Percentiles rank a stretch among this genome's conserved stretches.
These are phyloP conservation scores for Rhea pennata DNA, from an alignment of 2,113 vertebrate species.

Conservation along the genomic window DNA sequence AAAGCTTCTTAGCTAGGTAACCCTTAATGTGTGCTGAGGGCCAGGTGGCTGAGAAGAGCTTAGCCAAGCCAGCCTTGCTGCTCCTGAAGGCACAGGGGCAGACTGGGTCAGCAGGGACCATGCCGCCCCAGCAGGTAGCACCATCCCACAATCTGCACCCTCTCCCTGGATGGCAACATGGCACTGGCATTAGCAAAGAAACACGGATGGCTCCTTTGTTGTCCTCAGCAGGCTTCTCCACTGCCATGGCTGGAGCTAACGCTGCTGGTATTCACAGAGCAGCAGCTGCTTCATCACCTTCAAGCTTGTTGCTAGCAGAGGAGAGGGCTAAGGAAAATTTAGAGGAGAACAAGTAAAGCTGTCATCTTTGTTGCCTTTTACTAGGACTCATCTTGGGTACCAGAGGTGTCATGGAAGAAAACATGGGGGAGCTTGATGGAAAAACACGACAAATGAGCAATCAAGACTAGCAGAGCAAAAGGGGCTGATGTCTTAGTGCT, in stretches of 20 bases:
- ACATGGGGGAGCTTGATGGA: neutral
- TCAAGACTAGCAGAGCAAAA: neutral
- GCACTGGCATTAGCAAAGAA: neutral
- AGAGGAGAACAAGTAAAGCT: neutral
- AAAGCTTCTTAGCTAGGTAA: neutral
- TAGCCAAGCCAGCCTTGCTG: neutral
- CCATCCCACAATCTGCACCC: neutral
- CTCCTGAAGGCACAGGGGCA: neutral
- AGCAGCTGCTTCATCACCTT: neutral
- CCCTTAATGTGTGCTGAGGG: neutral
- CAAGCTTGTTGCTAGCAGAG: neutral
- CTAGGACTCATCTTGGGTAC: neutral
- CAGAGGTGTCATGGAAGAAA: neutral
- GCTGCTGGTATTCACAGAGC: neutral
- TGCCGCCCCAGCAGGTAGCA: fast-evolving
- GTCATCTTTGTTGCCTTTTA: neutral
- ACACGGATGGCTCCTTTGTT: fast-evolving
- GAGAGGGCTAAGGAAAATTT: neutral
- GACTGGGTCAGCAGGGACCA: neutral
- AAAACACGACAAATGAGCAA: neutral
- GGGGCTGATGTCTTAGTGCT: neutral
- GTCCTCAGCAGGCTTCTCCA: neutral
- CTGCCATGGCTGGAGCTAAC: neutral
- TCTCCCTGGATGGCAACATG: neutral
- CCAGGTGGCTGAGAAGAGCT: neutral